Evolutionary conservation across 1,140 invertebrate species (phyloP).

Genomic region (Copidosoma floridanum): DNA sequence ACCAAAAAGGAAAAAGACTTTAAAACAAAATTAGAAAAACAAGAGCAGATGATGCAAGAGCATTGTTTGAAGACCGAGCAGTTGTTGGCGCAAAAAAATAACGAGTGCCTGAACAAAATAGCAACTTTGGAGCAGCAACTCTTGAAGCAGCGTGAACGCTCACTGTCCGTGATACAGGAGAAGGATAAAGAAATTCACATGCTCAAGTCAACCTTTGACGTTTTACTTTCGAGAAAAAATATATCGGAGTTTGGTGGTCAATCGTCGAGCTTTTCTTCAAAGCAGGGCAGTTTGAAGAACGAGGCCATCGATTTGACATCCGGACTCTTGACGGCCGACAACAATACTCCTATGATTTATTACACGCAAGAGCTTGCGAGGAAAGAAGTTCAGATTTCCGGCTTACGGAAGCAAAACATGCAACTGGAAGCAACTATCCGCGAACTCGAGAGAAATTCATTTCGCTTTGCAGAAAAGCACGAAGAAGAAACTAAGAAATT

Average conservation of each 20-base stretch:
- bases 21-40: slow-evolving; percentile 56
- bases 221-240: slow-evolving; percentile 50
- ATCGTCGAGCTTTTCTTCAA: slow-evolving; percentile 9
- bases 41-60: slow-evolving; percentile 55
- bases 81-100: slow-evolving; percentile 47
- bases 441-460: slow-evolving; percentile 62
- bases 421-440: slow-evolving; percentile 67
- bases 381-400: slow-evolving; percentile 76
- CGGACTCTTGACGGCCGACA: slow-evolving; percentile 48
- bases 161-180: slow-evolving; percentile 72
- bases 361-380: slow-evolving; percentile 81
- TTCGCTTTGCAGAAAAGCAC: slow-evolving; percentile 60
- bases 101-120: slow-evolving; percentile 61
- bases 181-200: slow-evolving; percentile 77
- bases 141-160: slow-evolving; percentile 75
- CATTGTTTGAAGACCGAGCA: slow-evolving; percentile 53
- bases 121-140: slow-evolving; percentile 71
- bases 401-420: slow-evolving; percentile 70
- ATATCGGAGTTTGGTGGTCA: slow-evolving; percentile 17
- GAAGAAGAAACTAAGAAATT: slow-evolving; percentile 60
- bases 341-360: slow-evolving; percentile 73
- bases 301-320: slow-evolving; percentile 44
- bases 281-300: slow-evolving; percentile 25
- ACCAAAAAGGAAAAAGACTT: slow-evolving; percentile 60
- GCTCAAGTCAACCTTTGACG: slow-evolving; percentile 62